Evolutionary conservation across 2,113 vertebrate species (phyloP), one percentile per base, ranked within the genome.

Genomic region (Labrus mixtus): DNA sequence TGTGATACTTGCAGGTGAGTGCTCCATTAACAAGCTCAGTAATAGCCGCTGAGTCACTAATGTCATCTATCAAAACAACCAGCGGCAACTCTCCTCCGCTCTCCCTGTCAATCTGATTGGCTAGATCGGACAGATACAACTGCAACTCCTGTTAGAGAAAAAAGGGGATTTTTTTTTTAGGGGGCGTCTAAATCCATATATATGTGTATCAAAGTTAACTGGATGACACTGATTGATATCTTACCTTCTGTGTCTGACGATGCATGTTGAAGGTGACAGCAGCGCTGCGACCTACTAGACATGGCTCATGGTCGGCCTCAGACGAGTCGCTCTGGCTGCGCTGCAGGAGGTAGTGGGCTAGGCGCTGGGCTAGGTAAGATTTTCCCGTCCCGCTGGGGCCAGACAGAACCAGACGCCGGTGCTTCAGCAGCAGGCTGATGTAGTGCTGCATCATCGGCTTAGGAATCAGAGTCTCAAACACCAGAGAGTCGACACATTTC

Each of bases 381-480:
- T 98, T 99, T 86, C 97, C 97, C 0, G 97, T 99, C 68, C 97
- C 97, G 0, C 97, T 99, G 78, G 97, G 97, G 11, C 97, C 97
- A 0, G 96, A 97, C 80, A 98, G 93, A 70, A 99, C 93, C 20
- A 98, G 95, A 6, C 97, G 96, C 17, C 97, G 92, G 92, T 98
- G 97, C 87, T 98, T 99, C 65, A 97, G 94, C 84, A 98, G 94
- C 65, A 98, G 94, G 83, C 97, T 96, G 82, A 98, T 97, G 85
- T 99, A 99, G 73, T 99, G 97, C 90, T 96, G 96, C 95, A 98
- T 96, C 97, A 99, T 97, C 51, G 97, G 96, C 91, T 98, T 98
- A 54, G 97, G 97, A 81, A 99, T 94, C 36, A 99, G 94, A 0
- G 97, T 98, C 93, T 98, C 97, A 0, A 99, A 99, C 84, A 98